Conservation (phyloP, 64 coral and sea anemone genomes). For the Actinia tenebrosa region DNA sequence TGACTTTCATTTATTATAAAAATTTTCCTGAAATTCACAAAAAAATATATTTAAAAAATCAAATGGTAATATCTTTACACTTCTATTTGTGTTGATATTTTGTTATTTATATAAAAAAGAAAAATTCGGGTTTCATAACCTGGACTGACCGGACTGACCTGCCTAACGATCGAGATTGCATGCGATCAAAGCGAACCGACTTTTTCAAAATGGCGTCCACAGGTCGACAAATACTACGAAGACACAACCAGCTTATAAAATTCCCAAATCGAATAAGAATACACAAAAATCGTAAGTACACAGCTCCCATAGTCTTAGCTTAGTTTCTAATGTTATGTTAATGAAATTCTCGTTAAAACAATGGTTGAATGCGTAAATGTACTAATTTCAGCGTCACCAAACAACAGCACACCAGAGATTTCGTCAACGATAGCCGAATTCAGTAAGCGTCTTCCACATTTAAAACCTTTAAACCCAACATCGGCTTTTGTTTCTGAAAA, state of each 20-base stretch:
- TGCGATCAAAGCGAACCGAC: not conserved
- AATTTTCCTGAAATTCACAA: too few relatives aligned
- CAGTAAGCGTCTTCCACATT: constrained; percentile 1
- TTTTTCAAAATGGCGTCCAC: constrained; percentile 86
- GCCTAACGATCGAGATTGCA: too few relatives aligned
- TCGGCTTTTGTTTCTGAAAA: not conserved
- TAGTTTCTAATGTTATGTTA: not conserved
- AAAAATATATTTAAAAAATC: too few relatives aligned
- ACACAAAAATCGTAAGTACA: constrained; percentile 50
- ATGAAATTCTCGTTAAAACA: not conserved
- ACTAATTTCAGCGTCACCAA: not conserved
- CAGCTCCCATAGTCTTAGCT: not conserved
- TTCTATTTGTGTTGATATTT: too few relatives aligned
- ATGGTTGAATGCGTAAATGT: not conserved
- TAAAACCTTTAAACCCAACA: constrained; percentile 4
- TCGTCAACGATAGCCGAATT: constrained; percentile 34
- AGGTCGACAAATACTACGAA: constrained; percentile 50
- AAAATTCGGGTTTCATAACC: too few relatives aligned
- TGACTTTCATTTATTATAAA: not conserved
- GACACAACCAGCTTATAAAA: constrained; percentile 69
- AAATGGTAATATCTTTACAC: too few relatives aligned
- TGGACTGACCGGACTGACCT: too few relatives aligned
- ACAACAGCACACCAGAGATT: constrained; percentile 27
- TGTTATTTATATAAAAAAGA: too few relatives aligned
- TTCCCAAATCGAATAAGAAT: constrained; percentile 62